Base-by-base conservation (phyloP, 2,113 vertebrate species). In the Dicaeum eximium region DNA sequence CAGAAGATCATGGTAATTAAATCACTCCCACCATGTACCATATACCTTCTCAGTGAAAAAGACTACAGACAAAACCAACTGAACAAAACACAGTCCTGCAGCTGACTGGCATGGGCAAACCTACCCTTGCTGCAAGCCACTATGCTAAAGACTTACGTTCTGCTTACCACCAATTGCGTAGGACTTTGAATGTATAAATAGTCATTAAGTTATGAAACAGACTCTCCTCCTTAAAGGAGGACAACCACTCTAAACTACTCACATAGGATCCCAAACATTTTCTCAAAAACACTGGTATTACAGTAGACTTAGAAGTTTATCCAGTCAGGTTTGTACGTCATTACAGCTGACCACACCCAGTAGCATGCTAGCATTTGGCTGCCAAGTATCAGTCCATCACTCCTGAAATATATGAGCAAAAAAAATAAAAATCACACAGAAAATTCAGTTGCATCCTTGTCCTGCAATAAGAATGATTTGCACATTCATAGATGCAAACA, bases 151-250 rank as follows among this genome's bases (percentile, higher is more conserved):
- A 81, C 28, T 77, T 88, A 83, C 3, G 2, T 88, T 92, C 60
- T 90, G 47, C 92, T 96, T 94, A 92, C 91, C 69, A 93, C 51
- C 92, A 93, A 38, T 75, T 92, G 84, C 31, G 2, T 47, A 93
- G 80, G 61, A 64, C 78, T 89, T 69, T 35, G 64, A 71, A 89
- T 61, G 65, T 17, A 86, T 81, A 94, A 94, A 66, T 67, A 95
- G 61, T 93, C 73, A 95, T 95, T 95, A 95, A 64, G 84, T 93
- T 91, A 95, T 35, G 53, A 93, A 95, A 91, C 56, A 79, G 57
- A 11, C 64, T 74, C 73, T 19, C 35, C 67, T 92, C 48, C 91
- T 91, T 67, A 71, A 91, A 91, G 91, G 35, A 78, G 73, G 53
- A 17, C 80, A 95, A 69, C 67, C 5, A 10, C 88, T 83, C 45